These are phyloP conservation scores for Papilio xuthus DNA, from an alignment of 1,140 invertebrate species.

Conservation along the genomic window DNA sequence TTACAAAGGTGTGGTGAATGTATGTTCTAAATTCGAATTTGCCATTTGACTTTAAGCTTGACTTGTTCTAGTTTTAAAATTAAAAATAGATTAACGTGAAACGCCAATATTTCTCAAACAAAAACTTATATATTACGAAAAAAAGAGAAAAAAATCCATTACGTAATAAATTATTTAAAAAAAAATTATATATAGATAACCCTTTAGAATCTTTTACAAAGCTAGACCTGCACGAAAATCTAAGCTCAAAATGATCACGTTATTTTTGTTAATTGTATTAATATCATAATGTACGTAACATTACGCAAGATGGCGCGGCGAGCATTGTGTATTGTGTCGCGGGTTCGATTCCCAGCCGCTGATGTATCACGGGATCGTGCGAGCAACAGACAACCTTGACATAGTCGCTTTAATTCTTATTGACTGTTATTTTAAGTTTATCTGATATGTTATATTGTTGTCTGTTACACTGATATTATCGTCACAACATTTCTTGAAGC, in stretches of 20 bases:
- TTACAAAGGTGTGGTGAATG: too few species aligned
- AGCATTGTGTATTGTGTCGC: constrained; percentile 63
- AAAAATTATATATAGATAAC: too few species aligned
- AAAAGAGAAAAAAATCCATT: too few species aligned
- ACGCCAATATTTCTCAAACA: too few species aligned
- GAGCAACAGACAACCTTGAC: constrained; percentile 61
- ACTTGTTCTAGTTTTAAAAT: too few species aligned
- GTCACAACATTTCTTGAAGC: not conserved
- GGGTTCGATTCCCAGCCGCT: constrained; percentile 66
- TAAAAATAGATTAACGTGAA: too few species aligned
- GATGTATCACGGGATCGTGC: constrained; percentile 50
- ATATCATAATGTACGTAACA: constrained; percentile 33
- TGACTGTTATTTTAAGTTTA: constrained; percentile 20
- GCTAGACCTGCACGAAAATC: too few species aligned
- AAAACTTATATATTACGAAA: too few species aligned
- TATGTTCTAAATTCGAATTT: too few species aligned
- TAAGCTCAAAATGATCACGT: not conserved
- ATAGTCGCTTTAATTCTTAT: constrained; percentile 48
- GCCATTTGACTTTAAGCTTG: too few species aligned
- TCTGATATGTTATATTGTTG: constrained; percentile 40
- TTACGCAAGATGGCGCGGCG: constrained; percentile 44
- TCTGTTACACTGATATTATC: constrained; percentile 8
- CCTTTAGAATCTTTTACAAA: too few species aligned
- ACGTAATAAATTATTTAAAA: too few species aligned
- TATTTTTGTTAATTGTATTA: constrained; percentile 20